Evolutionary conservation across 2,797 vertebrate genomes (phyloP), one percentile per base, ranked within the genome.

Genomic region (Knipowitschia caucasica): DNA sequence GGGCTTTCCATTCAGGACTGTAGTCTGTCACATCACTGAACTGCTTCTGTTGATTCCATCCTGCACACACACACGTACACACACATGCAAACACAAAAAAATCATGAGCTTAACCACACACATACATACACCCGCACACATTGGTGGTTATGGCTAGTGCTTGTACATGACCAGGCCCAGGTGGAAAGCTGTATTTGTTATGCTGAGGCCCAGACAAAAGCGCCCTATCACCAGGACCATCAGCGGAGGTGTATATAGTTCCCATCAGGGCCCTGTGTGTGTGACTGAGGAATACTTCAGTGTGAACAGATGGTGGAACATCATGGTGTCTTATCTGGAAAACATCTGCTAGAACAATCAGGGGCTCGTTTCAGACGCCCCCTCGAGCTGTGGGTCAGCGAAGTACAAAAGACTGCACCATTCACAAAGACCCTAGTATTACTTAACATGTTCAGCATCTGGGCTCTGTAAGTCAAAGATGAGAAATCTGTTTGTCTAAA

Each of bases 11-110:
- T 38, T 67, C 82, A 14, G 84, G 76, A 53, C 70, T 86, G n/a
- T 55, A 83, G 50, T 83, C 82, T 0, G 75, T 80, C 27, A 84
- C 60, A 10, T 92, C 81, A 1, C 83, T 94, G 76, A 89, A 79
- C 62, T 93, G 93, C 38, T 86, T 79, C 59, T 84, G 72, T 49
- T 75, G 71, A 33, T 59, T 78, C 78, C 82, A 85, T 2, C 65
- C 89, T 90, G 69, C 31, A 52, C 62, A 20, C 18, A 62, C 4
- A 75, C 20, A 33, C 38, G 42, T 25, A 57, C 53, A 34, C 35
- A 66, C 31, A 61, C 52, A 71, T 39, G 53, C 51, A 66, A 62
- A 56, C n/a, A 53, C 39, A 46, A 35, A 56, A 21, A 26, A 33
- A 36, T 45, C 52, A 46, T n/a, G n/a, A n/a, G n/a, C n/a, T n/a